Conservation (phyloP, 2,797 vertebrate species). For the Dipus sagitta region DNA sequence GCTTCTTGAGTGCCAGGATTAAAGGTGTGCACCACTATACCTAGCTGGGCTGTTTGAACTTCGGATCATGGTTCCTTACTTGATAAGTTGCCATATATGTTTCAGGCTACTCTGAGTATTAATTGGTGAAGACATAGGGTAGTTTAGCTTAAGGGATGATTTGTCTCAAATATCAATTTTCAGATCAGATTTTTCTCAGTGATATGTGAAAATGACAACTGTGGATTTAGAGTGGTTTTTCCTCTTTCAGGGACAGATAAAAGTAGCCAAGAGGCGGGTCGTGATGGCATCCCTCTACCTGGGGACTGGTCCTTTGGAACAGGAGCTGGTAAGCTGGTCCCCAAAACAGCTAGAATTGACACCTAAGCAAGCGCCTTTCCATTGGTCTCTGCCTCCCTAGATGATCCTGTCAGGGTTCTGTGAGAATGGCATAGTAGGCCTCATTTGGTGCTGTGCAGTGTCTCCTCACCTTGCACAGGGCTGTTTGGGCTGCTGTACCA, state of each 20-base stretch:
- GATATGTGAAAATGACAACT: neutral
- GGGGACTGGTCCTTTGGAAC: conserved; percentile 95
- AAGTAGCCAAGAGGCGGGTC: conserved; percentile 92
- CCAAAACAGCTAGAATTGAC: neutral
- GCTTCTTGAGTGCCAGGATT: too few relatives aligned
- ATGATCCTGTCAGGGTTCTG: neutral
- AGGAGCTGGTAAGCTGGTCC: conserved; percentile 93
- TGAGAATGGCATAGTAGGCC: neutral
- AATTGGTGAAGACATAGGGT: neutral
- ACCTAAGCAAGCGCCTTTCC: neutral
- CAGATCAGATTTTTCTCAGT: neutral
- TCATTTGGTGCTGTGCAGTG: accelerated
- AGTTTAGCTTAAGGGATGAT: too few relatives aligned
- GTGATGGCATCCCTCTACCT: conserved; percentile 98
- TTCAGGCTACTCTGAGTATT: neutral
- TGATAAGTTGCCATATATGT: neutral
- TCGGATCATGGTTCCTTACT: neutral
- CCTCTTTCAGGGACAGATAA: conserved; percentile 91
- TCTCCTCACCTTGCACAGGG: neutral
- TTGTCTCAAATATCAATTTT: neutral
- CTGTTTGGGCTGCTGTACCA: neutral
- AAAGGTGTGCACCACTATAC: too few relatives aligned
- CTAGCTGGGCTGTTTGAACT: neutral
- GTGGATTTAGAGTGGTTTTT: conserved; percentile 29
- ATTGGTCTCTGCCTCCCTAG: neutral